phyloP scores from a whole-genome alignment of 2,888 invertebrate species.

The Xanthia togata region DNA sequence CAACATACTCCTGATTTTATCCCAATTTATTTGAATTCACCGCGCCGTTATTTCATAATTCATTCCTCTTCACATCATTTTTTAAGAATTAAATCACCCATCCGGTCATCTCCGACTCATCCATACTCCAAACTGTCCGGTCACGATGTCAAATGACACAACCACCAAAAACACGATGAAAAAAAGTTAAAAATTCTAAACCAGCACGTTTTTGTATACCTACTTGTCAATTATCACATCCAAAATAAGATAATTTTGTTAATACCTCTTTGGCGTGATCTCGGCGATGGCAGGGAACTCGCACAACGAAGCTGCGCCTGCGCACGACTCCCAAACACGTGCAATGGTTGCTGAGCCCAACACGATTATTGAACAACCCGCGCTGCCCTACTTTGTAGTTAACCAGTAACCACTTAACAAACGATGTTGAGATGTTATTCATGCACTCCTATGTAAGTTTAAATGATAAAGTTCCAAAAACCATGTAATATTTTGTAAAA shows the following conservation, averaged over 20 bases:
- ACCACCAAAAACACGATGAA: background rate
- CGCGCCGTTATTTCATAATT: background rate
- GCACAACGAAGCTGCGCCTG: constrained; percentile 66
- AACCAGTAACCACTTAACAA: constrained; percentile 45
- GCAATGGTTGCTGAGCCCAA: constrained; percentile 63
- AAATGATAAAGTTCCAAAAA: background rate
- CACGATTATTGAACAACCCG: constrained; percentile 66
- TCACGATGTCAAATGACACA: no score
- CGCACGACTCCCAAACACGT: constrained; percentile 72
- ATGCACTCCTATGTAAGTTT: constrained; percentile 9
- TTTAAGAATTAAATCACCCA: background rate
- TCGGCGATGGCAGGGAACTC: constrained; percentile 69
- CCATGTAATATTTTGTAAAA: background rate
- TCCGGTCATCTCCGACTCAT: background rate
- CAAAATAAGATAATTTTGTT: constrained; percentile 46
- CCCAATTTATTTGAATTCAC: background rate
- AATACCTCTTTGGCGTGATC: constrained; percentile 68
- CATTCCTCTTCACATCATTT: background rate
- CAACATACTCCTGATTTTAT: background rate
- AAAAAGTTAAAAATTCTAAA: background rate
- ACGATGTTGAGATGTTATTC: constrained; percentile 18
- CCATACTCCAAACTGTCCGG: background rate
- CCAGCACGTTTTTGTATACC: constrained; percentile 1
- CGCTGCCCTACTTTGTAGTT: constrained; percentile 57
- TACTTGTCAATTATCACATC: constrained; percentile 38